A percentile compares a stretch with the other conserved stretches of the same genome.
Evolutionary conservation across 2,888 invertebrate genomes (phyloP).

Genomic region (Patella pellucida): DNA sequence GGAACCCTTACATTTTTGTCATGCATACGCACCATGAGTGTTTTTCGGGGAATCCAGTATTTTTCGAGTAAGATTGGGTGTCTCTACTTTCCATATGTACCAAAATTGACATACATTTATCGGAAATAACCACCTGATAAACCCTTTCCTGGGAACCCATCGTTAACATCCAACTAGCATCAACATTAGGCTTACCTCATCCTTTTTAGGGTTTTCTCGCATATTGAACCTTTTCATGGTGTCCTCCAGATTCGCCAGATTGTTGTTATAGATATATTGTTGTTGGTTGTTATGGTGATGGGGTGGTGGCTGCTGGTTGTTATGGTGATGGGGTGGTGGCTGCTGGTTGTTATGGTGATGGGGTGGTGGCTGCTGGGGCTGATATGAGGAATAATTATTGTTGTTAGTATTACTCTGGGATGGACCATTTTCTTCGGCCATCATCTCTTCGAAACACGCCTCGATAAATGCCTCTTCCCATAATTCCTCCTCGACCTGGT

Average conservation of each 20-base stretch:
- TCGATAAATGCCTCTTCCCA: slow-evolving; percentile 65
- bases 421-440: slow-evolving; percentile 55
- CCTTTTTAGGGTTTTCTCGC: slow-evolving; percentile 8
- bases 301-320: not conserved
- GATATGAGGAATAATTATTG: not conserved
- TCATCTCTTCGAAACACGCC: slow-evolving; percentile 63
- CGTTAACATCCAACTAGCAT: too few species aligned
- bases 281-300: not conserved
- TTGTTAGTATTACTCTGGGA: slow-evolving; percentile 18
- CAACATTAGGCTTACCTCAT: not conserved
- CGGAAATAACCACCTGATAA: too few species aligned
- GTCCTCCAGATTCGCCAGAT: not conserved
- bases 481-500: slow-evolving; percentile 61
- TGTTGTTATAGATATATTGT: not conserved
- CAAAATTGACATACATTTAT: too few species aligned
- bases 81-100: too few species aligned
- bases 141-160: too few species aligned
- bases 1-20: too few species aligned
- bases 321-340: not conserved
- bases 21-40: too few species aligned
- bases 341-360: not conserved
- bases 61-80: too few species aligned
- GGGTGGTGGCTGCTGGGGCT: not conserved
- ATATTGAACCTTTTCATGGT: slow-evolving; percentile 13
- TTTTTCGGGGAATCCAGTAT: too few species aligned